Conservation (phyloP, 2,113 vertebrate species). For the Cryptomyrus ogoouensis region DNA sequence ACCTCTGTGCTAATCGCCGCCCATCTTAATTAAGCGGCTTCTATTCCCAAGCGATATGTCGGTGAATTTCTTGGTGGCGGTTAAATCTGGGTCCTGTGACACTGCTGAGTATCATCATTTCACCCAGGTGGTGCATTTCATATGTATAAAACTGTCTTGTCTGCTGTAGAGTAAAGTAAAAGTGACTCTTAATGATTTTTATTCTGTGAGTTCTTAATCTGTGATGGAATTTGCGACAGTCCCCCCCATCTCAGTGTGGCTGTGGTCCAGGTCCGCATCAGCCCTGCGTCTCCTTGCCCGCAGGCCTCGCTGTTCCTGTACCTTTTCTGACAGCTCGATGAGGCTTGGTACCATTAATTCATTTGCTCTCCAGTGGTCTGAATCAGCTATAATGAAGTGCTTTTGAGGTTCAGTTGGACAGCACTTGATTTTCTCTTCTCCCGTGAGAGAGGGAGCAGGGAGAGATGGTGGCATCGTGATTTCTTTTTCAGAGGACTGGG, state of each 20-base stretch:
- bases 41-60: not conserved
- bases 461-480: not conserved
- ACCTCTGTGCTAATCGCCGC: not conserved
- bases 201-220: not conserved
- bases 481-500: not conserved
- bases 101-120: not conserved
- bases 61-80: not conserved
- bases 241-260: not conserved
- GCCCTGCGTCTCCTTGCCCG: not conserved
- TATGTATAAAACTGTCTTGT: not conserved
- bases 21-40: not conserved
- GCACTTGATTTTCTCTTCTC: not conserved
- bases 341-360: not conserved
- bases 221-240: not conserved
- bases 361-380: constrained; percentile 4
- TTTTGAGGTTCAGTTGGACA: not conserved
- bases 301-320: not conserved
- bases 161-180: not conserved
- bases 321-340: not conserved
- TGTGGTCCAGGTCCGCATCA: not conserved
- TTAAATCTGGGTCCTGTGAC: not conserved
- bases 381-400: constrained; percentile 8
- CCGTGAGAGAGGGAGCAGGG: not conserved
- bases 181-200: not conserved
- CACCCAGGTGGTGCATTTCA: not conserved